These are phyloP conservation scores for Burhinus oedicnemus DNA, from an alignment of 2,113 vertebrate genomes.

Conservation along the genomic window DNA sequence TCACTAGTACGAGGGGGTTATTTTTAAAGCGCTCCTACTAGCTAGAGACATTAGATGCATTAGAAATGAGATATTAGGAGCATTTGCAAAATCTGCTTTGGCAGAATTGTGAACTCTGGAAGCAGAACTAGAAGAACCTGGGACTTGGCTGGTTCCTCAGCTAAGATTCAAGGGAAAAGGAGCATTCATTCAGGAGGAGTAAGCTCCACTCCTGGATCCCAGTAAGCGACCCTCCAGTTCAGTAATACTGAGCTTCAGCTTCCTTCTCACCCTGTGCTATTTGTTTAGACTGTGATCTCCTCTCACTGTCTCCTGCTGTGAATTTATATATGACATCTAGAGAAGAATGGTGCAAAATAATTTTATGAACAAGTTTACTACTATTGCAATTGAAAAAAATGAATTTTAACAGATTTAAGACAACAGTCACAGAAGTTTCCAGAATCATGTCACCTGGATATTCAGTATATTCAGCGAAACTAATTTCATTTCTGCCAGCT, in stretches of 20 bases:
- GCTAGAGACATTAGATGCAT: background rate
- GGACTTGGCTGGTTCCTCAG: background rate
- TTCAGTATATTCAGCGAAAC: background rate
- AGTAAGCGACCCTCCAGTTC: background rate
- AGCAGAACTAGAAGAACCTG: background rate
- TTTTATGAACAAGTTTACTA: background rate
- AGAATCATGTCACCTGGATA: background rate
- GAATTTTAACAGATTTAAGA: background rate
- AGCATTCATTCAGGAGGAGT: background rate
- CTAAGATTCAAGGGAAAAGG: background rate
- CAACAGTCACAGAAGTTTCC: background rate
- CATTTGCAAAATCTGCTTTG: background rate
- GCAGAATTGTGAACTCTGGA: background rate
- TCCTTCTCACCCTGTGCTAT: background rate
- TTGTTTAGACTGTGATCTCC: background rate
- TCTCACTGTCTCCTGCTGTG: background rate
- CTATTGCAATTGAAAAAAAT: background rate
- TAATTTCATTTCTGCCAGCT: background rate
- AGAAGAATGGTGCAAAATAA: background rate
- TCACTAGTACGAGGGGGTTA: background rate
- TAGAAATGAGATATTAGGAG: background rate
- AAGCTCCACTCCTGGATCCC: background rate
- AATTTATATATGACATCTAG: background rate
- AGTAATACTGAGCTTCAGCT: background rate
- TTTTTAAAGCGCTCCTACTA: background rate